A percentile compares a stretch with the other conserved stretches of the same genome.
These are phyloP conservation scores for Cephalopholis sonnerati DNA, from an alignment of 2,113 vertebrate genomes.

Conservation along the genomic window DNA sequence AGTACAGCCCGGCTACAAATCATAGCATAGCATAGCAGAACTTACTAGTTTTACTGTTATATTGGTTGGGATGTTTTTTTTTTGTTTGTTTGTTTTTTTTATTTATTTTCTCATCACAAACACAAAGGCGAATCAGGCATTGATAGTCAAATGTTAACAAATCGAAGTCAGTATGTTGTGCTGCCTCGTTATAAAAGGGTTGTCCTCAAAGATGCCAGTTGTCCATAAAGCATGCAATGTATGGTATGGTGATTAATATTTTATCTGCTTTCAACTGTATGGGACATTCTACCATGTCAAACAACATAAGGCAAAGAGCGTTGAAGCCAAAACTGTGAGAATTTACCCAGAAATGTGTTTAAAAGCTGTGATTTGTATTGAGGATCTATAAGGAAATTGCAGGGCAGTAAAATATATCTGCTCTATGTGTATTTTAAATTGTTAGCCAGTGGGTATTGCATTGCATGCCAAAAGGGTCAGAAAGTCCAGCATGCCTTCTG, in stretches of 20 bases:
- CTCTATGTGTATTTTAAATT: background rate
- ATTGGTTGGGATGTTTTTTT: background rate
- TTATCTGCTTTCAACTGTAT: constrained; percentile 6
- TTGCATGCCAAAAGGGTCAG: constrained; percentile 32
- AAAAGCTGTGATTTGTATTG: background rate
- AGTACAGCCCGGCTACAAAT: background rate
- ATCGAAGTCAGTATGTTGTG: background rate
- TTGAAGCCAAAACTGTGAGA: background rate
- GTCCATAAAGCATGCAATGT: constrained; percentile 18
- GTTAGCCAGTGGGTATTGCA: background rate
- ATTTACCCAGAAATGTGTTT: background rate
- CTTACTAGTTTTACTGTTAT: background rate
- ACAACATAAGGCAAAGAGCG: background rate
- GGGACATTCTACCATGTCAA: background rate
- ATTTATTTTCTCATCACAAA: background rate
- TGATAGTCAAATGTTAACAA: background rate
- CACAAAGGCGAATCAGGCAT: background rate
- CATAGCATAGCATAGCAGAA: background rate
- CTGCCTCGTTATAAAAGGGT: background rate
- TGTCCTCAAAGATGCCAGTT: background rate
- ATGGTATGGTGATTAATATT: constrained; percentile 29
- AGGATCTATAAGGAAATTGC: background rate
- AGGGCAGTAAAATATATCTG: background rate
- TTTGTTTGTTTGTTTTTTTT: background rate
- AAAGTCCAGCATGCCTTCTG: background rate